A percentile compares a stretch with the other conserved stretches of the same genome.
phyloP scores from a whole-genome alignment of 2,797 vertebrate genomes.

The Hypotaenidia okinawae region DNA sequence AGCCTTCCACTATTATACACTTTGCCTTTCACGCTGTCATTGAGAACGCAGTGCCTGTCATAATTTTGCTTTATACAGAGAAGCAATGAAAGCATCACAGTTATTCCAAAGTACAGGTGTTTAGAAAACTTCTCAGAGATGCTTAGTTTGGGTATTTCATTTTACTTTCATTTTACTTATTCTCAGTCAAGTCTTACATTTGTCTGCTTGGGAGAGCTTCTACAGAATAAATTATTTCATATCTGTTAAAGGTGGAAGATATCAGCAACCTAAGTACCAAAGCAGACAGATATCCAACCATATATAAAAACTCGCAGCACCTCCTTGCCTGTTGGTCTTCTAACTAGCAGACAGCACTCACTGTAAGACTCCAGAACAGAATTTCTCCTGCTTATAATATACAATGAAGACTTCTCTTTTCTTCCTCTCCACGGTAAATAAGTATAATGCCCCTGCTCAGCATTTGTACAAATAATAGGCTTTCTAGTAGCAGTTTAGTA shows the following conservation, averaged over 20 bases:
- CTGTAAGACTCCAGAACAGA: neutral
- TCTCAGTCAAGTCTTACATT: neutral
- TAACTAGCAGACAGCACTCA: neutral
- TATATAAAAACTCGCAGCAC: neutral
- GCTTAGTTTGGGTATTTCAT: neutral
- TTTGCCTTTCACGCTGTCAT: neutral
- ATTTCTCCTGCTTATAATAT: neutral
- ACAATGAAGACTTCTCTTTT: no score
- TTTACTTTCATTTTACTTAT: neutral
- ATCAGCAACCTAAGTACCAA: neutral
- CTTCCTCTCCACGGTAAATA: neutral
- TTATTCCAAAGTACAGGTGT: neutral
- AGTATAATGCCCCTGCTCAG: neutral
- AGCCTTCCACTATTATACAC: neutral
- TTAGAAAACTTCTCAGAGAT: neutral
- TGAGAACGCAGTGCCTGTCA: neutral
- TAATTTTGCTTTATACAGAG: neutral
- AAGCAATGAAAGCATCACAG: neutral
- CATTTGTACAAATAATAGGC: neutral
- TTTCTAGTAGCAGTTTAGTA: neutral
- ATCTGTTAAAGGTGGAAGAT: neutral
- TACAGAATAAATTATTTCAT: neutral
- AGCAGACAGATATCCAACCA: fast-evolving
- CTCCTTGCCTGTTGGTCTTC: neutral
- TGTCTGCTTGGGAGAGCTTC: neutral